phyloP scores from a whole-genome alignment of 2,797 vertebrate species.

The Hephaestus fuliginosus region DNA sequence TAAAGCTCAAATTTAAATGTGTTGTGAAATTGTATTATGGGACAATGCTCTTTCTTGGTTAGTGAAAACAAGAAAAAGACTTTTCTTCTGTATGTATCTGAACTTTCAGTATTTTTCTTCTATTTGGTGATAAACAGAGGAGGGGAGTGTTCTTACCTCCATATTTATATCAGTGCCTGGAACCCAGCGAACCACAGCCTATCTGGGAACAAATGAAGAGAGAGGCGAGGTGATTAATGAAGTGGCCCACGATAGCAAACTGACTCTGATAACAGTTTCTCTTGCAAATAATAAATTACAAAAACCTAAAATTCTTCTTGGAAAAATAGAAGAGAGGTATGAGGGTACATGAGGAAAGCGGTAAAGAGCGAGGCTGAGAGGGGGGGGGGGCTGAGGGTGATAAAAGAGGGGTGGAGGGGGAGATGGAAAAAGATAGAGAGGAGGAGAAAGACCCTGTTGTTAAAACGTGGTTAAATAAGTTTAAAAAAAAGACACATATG shows the following conservation, averaged over 20 bases:
- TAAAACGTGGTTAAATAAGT: constrained; percentile 54
- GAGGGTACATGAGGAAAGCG: constrained; percentile 61
- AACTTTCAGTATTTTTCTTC: constrained; percentile 64
- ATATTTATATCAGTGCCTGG: constrained; percentile 88
- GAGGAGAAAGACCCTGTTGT: constrained; percentile 33
- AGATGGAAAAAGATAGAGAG: constrained; percentile 53
- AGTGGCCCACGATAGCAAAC: constrained; percentile 85
- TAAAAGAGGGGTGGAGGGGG: constrained; percentile 47
- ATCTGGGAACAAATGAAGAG: constrained; percentile 88
- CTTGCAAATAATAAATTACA: constrained; percentile 89
- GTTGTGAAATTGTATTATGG: constrained; percentile 2
- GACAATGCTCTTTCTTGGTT: constrained; percentile 1
- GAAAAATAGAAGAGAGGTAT: constrained; percentile 67
- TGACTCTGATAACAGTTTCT: constrained; percentile 86
- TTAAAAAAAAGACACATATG: constrained; percentile 37
- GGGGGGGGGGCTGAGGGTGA: constrained; percentile 42
- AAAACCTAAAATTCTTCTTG: constrained; percentile 81
- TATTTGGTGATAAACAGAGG: constrained; percentile 83
- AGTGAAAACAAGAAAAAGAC: constrained; percentile 24
- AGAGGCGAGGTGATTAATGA: constrained; percentile 87
- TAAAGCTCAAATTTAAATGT: constrained; percentile 29
- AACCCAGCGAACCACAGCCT: constrained; percentile 82
- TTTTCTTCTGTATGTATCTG: constrained; percentile 53
- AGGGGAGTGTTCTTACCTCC: constrained; percentile 78
- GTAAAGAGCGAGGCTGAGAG: constrained; percentile 34